A percentile compares a stretch with the other conserved stretches of the same genome.
Conservation (phyloP, 2,797 vertebrate species). For the Anabas testudineus region DNA sequence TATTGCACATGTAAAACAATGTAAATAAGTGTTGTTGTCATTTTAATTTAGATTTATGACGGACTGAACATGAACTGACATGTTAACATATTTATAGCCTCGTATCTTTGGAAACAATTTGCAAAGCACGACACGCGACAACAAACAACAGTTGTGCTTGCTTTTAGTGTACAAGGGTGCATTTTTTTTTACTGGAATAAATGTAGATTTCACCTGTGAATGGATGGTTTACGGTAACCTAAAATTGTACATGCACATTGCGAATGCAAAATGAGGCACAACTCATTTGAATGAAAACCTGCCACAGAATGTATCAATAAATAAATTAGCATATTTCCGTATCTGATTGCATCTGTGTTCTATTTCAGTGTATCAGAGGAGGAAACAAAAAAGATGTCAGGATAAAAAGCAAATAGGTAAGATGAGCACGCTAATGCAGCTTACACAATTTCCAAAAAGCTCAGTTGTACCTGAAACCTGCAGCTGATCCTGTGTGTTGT, state of each 20-base stretch:
- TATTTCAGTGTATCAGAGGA: slow-evolving; percentile 65
- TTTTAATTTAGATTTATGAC: too few species aligned
- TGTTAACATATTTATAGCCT: neutral
- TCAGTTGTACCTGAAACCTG: neutral
- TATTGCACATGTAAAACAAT: neutral
- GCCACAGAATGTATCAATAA: neutral
- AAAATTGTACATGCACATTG: neutral
- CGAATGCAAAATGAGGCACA: neutral
- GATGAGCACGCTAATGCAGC: neutral
- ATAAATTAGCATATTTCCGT: slow-evolving; percentile 25
- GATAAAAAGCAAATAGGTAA: slow-evolving; percentile 60
- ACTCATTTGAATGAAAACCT: slow-evolving; percentile 20
- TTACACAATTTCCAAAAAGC: neutral
- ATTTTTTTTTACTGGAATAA: neutral
- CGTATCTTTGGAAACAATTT: too few species aligned
- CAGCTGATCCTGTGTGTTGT: neutral
- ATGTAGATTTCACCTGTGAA: neutral
- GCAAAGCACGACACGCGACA: too few species aligned
- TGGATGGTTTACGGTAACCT: neutral
- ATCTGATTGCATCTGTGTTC: neutral
- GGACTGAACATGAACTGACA: too few species aligned
- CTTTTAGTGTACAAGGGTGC: too few species aligned
- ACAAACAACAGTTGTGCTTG: too few species aligned
- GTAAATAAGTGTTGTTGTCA: too few species aligned
- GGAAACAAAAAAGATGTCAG: slow-evolving; percentile 26